Base-by-base conservation (phyloP, 2,797 vertebrate genomes). In the Choloepus didactylus region DNA sequence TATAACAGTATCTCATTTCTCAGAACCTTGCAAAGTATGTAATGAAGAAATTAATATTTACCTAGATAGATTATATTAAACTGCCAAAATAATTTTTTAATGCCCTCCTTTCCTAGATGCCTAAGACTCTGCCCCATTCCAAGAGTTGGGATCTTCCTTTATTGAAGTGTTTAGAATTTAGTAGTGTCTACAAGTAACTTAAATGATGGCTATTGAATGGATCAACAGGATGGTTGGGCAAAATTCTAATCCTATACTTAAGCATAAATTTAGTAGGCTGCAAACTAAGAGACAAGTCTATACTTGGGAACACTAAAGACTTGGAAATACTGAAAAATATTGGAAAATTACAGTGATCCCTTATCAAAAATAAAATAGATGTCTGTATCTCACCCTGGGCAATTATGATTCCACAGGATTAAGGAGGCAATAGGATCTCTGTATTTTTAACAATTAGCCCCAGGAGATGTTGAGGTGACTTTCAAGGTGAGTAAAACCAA, bases 401-500 rank as follows among this genome's bases (percentile, higher is more conserved):
- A 75, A 41, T 83, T 76, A 18, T 31, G 27, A 85, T 59, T 84
- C 29, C 73, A 18, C 15, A 80, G n/a, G 21, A 77, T 18, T 7
- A 12, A 66, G 44, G 16, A 77, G 49, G 12, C 38, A 54, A 1
- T 60, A 87, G 29, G 27, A 21, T 81, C 9, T 18, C 0, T 79
- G 1, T 10, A 62, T 69, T 76, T 75, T 62, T 59, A 80, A 70
- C 3, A 92, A 56, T 35, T 31, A 60, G 1, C 38, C 60, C 25
- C 15, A 10, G 3, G 14, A 60, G 29, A 76, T 54, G 73, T 56
- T 66, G 41, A 93, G 31, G 9, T 80, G n/a, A 81, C 19, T 84
- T 56, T 84, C 51, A 92, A 73, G 2, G 15, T 67, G 41, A 75
- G 18, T 29, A 81, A 87, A 95, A 79, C 27, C 16, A 95, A 89